A percentile compares a stretch with the other conserved stretches of the same genome.
Conservation (phyloP, 2,888 invertebrate species). For the Byasa hedistus region DNA sequence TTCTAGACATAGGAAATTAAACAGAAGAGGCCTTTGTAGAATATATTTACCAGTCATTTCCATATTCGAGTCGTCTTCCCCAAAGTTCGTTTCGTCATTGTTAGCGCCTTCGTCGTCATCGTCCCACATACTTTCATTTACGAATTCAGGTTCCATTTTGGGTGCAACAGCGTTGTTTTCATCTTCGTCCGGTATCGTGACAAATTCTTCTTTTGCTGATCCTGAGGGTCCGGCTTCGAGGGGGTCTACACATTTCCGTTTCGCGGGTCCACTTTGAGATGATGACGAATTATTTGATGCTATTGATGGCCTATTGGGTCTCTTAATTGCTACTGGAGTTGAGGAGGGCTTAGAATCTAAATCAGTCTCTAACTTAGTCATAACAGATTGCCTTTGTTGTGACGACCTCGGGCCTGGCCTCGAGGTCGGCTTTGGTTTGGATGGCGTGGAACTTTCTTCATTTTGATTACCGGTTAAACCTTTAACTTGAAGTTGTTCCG, state of each 20-base stretch:
- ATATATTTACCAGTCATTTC: slow-evolving; percentile 77
- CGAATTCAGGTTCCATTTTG: slow-evolving; percentile 84
- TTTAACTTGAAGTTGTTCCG: slow-evolving; percentile 86
- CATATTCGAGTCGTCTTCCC: slow-evolving; percentile 83
- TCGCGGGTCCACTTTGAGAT: slow-evolving; percentile 80
- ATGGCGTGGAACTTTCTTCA: slow-evolving; percentile 79
- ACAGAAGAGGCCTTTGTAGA: not conserved
- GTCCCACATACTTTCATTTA: slow-evolving; percentile 81
- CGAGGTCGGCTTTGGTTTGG: slow-evolving; percentile 79
- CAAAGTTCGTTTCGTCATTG: slow-evolving; percentile 82
- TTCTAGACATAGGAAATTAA: not conserved
- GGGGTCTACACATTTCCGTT: slow-evolving; percentile 81
- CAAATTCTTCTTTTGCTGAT: slow-evolving; percentile 76
- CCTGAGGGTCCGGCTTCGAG: slow-evolving; percentile 81
- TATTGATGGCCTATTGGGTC: slow-evolving; percentile 83
- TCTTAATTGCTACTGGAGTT: slow-evolving; percentile 81
- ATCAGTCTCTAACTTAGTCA: slow-evolving; percentile 82
- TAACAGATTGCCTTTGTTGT: slow-evolving; percentile 81
- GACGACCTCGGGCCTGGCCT: slow-evolving; percentile 83
- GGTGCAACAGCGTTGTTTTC: slow-evolving; percentile 81
- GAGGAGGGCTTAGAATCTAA: slow-evolving; percentile 82
- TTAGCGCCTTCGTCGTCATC: slow-evolving; percentile 82
- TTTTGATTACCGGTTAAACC: slow-evolving; percentile 84
- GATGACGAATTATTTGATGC: slow-evolving; percentile 80
- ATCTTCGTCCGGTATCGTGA: slow-evolving; percentile 77